Evolutionary conservation across 2,888 invertebrate species (phyloP).

Genomic region (Tachina fera): DNA sequence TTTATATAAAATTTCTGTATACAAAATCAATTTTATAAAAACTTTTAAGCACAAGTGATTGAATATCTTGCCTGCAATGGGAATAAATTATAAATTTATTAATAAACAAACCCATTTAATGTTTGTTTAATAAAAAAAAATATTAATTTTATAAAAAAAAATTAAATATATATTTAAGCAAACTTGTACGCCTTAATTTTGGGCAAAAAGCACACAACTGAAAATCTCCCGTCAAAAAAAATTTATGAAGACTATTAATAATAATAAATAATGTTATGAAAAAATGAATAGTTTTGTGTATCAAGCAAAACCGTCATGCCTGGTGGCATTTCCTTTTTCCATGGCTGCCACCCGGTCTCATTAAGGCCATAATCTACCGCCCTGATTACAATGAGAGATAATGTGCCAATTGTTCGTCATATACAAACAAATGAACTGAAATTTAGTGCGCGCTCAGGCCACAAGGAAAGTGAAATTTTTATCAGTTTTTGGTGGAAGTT

Average conservation of each 20-base stretch:
- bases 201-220: neutral
- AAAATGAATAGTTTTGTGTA: constrained; percentile 18
- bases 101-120: constrained; percentile 40
- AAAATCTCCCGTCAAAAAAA: neutral
- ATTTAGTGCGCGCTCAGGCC: neutral
- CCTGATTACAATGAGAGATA: constrained; percentile 66
- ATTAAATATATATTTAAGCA: constrained; percentile 21
- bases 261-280: constrained; percentile 14
- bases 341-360: constrained; percentile 8
- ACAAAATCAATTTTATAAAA: constrained; percentile 19
- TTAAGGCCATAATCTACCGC: constrained; percentile 54
- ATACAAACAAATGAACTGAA: constrained; percentile 54
- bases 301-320: constrained; percentile 26
- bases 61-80: constrained; percentile 12
- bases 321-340: constrained; percentile 61
- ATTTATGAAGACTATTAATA: constrained; percentile 25
- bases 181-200: constrained; percentile 62
- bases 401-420: constrained; percentile 67
- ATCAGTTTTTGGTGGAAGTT: constrained; percentile 28
- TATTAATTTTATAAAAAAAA: constrained; percentile 30
- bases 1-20: neutral
- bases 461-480: constrained; percentile 64
- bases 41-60: neutral
- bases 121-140: constrained; percentile 20
- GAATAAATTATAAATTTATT: constrained; percentile 54